phyloP scores from a whole-genome alignment of 1,140 invertebrate genomes.

The Drosophila bocqueti region DNA sequence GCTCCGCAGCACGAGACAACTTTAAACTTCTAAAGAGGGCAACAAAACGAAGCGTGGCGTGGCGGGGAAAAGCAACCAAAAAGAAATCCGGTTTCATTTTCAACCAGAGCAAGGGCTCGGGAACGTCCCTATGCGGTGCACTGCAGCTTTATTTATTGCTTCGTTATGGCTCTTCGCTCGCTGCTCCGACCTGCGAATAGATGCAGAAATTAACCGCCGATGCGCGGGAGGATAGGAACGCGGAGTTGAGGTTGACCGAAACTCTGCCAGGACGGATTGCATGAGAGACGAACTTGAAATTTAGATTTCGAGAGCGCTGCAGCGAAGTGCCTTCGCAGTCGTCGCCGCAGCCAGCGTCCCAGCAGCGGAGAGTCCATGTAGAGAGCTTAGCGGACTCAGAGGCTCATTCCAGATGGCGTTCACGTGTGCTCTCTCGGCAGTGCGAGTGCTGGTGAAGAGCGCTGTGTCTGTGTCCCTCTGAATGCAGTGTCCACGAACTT shows the following conservation, averaged over 20 bases:
- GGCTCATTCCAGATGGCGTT: conserved; percentile 23
- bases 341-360: conserved; percentile 1
- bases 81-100: conserved; percentile 82
- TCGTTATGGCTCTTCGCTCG: conserved; percentile 33
- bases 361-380: conserved; percentile 31
- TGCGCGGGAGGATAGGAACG: background rate
- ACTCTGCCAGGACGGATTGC: conserved; percentile 55
- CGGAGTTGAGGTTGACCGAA: conserved; percentile 23
- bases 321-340: conserved; percentile 18
- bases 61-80: conserved; percentile 43
- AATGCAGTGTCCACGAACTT: conserved; percentile 28
- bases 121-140: conserved; percentile 30
- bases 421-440: conserved; percentile 2
- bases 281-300: conserved; percentile 78
- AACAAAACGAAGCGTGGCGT: conserved; percentile 23
- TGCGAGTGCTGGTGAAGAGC: conserved; percentile 33
- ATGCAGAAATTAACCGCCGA: conserved; percentile 50
- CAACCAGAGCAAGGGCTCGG: conserved; percentile 65
- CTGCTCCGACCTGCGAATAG: conserved; percentile 41
- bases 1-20: conserved; percentile 48
- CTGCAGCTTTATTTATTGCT: conserved; percentile 31
- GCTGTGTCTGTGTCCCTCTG: conserved; percentile 1
- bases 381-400: conserved; percentile 34
- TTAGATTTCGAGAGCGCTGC: conserved; percentile 75
- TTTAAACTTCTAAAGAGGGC: conserved; percentile 62